These are phyloP conservation scores for Dicrostonyx torquatus DNA, from an alignment of 2,797 vertebrate genomes.

Conservation along the genomic window DNA sequence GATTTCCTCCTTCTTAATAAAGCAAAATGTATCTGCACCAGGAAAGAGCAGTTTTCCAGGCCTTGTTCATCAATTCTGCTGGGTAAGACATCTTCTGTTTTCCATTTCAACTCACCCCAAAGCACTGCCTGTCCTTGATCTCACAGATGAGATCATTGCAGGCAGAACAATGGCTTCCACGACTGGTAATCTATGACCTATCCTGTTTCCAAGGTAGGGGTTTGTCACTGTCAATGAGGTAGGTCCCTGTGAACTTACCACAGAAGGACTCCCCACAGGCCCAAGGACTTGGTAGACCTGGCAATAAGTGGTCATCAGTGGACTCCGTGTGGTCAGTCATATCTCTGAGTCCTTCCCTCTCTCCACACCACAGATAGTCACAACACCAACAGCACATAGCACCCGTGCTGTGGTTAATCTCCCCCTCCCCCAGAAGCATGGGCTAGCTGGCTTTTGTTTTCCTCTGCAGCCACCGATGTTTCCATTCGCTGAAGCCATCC, in stretches of 20 bases:
- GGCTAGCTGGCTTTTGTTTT: not conserved
- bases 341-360: not conserved
- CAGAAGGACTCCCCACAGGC: not conserved
- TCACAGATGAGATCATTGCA: not conserved
- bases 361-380: not conserved
- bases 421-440: not conserved
- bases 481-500: not conserved
- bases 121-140: not conserved
- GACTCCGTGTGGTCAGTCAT: not conserved
- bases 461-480: not conserved
- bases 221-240: not conserved
- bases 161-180: not conserved
- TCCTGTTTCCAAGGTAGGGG: not conserved
- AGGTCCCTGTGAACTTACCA: not conserved
- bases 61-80: not conserved
- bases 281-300: not conserved
- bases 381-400: not conserved
- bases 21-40: not conserved
- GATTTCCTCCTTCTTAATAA: not conserved
- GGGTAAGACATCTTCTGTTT: not conserved
- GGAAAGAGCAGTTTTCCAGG: no score
- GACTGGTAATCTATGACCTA: not conserved
- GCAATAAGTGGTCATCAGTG: not conserved
- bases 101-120: not conserved
- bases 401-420: not conserved